Percentiles rank a stretch among this genome's conserved stretches.
Evolutionary conservation across 2,113 vertebrate species (phyloP).

Genomic region (Barbus barbus): DNA sequence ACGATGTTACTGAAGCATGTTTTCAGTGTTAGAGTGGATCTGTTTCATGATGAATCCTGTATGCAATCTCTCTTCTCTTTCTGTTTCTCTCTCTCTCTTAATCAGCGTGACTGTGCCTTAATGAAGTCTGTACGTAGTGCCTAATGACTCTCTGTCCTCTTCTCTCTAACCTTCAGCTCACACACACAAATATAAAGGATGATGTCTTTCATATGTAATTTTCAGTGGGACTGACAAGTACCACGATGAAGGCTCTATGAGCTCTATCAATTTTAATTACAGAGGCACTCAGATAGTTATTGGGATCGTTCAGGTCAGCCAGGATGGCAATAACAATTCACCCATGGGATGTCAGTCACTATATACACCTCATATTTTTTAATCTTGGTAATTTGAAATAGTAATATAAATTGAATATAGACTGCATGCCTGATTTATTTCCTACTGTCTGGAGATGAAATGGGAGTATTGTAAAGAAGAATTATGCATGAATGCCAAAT

Average conservation of each 20-base stretch:
- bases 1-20: background rate
- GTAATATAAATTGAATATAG: constrained; percentile 16
- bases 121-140: constrained; percentile 32
- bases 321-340: constrained; percentile 28
- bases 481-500: background rate
- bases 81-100: background rate
- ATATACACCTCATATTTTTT: constrained; percentile 11
- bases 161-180: constrained; percentile 27
- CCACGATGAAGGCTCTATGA: constrained; percentile 25
- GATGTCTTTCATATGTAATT: constrained; percentile 47
- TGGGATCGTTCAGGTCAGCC: constrained; percentile 35
- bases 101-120: background rate
- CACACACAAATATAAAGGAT: constrained; percentile 18
- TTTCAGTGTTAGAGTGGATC: background rate
- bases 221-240: constrained; percentile 37
- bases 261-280: constrained; percentile 41
- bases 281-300: constrained; percentile 33
- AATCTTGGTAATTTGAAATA: constrained; percentile 14
- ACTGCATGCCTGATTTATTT: constrained; percentile 28
- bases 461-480: background rate
- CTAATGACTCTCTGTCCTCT: constrained; percentile 8
- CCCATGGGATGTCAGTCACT: constrained; percentile 26
- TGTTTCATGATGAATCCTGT: background rate
- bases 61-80: background rate
- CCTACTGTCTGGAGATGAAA: background rate